These are phyloP conservation scores for Oegoconia quadripuncta DNA, from an alignment of 2,888 invertebrate species.

Conservation along the genomic window DNA sequence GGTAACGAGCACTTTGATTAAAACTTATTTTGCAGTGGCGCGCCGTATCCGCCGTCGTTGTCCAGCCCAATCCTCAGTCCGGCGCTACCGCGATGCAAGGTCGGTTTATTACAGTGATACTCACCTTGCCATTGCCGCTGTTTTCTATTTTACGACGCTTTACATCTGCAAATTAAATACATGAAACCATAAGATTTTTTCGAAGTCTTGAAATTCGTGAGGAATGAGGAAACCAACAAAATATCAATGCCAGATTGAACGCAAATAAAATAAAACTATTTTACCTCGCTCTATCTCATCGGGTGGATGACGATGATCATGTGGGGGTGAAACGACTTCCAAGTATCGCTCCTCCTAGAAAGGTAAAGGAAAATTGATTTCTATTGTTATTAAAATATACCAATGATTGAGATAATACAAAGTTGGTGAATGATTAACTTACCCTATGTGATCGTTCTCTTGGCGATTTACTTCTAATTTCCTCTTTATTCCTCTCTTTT, in stretches of 20 bases:
- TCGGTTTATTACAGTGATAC: constrained; percentile 79
- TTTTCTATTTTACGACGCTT: constrained; percentile 92
- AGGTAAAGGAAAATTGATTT: constrained; percentile 14
- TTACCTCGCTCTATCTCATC: constrained; percentile 73
- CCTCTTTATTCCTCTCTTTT: constrained; percentile 82
- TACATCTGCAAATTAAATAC: constrained; percentile 77
- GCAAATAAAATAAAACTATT: constrained; percentile 5
- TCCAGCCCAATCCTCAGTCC: constrained; percentile 82
- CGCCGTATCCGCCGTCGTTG: constrained; percentile 32
- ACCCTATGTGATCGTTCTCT: constrained; percentile 68
- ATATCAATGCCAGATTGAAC: too few relatives aligned
- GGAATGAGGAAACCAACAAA: too few relatives aligned
- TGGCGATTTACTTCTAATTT: constrained; percentile 76
- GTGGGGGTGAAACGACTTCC: constrained; percentile 69
- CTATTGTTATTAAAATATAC: too few relatives aligned
- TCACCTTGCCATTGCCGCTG: constrained; percentile 88
- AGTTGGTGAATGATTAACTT: too few relatives aligned
- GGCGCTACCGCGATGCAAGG: constrained; percentile 63
- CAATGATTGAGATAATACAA: too few relatives aligned
- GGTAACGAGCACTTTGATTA: constrained; percentile 4
- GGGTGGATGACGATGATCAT: constrained; percentile 75
- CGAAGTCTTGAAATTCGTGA: too few relatives aligned
- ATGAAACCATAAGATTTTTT: neutral
- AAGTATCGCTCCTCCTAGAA: constrained; percentile 70
- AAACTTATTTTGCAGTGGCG: neutral